Base-by-base conservation (phyloP, 1,140 invertebrate genomes). In the Lordiphosa mommai region DNA sequence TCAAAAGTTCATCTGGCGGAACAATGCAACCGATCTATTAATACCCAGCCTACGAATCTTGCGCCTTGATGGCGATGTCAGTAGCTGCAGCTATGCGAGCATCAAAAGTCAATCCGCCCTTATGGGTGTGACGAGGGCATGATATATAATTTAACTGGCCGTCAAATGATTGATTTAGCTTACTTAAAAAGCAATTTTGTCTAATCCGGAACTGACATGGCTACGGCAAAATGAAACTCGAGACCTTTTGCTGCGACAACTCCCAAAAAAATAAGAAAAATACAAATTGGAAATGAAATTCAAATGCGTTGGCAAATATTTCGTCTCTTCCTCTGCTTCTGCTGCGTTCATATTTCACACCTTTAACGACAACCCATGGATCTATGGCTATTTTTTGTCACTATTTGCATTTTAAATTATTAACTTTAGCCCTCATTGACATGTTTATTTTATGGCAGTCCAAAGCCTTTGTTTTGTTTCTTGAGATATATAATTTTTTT, bases 391-490 rank as follows among this genome's bases (percentile, higher is more conserved):
- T 70, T 52, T 76, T 37, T 37, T 53, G 69, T 50, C 58, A 32
- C 55, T 77, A 84, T 84, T 84, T 84, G 77, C 72, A 85, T 84
- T 84, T 85, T 58, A 85, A 84, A 84, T 84, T 77, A 82, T 77
- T 84, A 52, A 46, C 38, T 41, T 33, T 56, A 40, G 48, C 50
- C 64, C 66, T 68, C 73, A 82, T 84, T 85, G 79, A 85, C 79
- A 85, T 82, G 58, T 82, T 72, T 77, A 84, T 82, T 84, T 82
- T 29, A 37, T 64, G 23, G 47, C 27, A 38, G 44, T 49, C 72
- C 63, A 82, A 85, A 60, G 68, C 59, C 72, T 69, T 82, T 82
- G 77, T 77, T 60, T 82, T 77, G 72, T 51, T 40, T 48, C 52
- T 48, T 66, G 55, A 47, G 59, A 61, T 74, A 66, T 82, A 67